These are phyloP conservation scores for Scolopax bukidnonensis DNA, from an alignment of 2,797 vertebrate species.

Conservation along the genomic window DNA sequence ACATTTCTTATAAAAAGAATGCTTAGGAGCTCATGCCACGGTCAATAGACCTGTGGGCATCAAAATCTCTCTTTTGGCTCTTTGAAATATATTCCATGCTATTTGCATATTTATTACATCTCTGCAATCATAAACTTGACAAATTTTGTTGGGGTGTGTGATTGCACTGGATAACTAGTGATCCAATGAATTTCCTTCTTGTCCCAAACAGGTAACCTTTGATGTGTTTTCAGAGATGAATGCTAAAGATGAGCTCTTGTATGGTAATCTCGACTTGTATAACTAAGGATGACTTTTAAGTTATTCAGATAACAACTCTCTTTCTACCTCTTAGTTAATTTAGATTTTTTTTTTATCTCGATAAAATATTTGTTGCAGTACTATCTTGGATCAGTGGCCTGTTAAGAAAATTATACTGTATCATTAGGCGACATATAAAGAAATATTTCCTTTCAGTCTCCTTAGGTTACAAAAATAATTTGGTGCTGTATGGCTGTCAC, in stretches of 20 bases:
- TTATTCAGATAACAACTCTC: neutral
- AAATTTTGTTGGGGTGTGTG: neutral
- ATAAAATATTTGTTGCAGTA: neutral
- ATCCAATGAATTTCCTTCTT: neutral
- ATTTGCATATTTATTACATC: neutral
- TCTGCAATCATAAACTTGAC: neutral
- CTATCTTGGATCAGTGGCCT: neutral
- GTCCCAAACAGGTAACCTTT: neutral
- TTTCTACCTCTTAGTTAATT: neutral
- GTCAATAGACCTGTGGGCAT: neutral
- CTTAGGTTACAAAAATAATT: neutral
- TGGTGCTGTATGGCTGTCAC: neutral
- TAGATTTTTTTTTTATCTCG: neutral
- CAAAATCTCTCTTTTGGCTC: neutral
- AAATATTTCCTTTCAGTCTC: neutral
- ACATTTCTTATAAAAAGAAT: constrained; percentile 66
- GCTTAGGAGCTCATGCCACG: constrained; percentile 8
- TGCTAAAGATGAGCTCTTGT: neutral
- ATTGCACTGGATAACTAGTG: neutral
- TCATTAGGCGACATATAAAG: neutral
- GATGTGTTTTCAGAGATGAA: neutral
- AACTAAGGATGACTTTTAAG: neutral
- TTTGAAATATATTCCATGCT: neutral
- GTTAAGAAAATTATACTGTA: neutral
- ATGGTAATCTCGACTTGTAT: neutral